Conservation (phyloP, 2,888 invertebrate genomes). For the Sarcophaga carnaria region DNA sequence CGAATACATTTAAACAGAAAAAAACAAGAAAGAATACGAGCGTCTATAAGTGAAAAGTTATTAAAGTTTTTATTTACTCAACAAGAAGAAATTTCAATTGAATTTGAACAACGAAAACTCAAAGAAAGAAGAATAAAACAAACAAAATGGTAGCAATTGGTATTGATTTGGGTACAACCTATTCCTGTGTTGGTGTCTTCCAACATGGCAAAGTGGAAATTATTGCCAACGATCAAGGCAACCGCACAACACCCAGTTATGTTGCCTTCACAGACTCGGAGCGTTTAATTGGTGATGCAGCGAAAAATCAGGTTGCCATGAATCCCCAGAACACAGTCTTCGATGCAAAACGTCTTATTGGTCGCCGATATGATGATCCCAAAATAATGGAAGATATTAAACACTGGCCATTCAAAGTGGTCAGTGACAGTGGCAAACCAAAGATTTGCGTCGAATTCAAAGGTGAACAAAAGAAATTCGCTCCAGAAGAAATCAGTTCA, state of each 20-base stretch:
- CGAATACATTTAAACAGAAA: no score
- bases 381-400: conserved; percentile 97
- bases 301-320: conserved; percentile 93
- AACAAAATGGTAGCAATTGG: conserved; percentile 85
- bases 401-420: conserved; percentile 95
- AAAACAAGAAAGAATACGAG: no score
- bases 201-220: conserved; percentile 92
- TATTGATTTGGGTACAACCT: conserved; percentile 94
- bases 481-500: conserved; percentile 95
- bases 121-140: conserved; percentile 77
- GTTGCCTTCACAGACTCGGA: conserved; percentile 94
- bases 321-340: conserved; percentile 94
- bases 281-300: conserved; percentile 91
- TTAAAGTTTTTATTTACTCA: no score
- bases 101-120: neutral
- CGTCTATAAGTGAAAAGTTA: neutral
- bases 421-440: conserved; percentile 90
- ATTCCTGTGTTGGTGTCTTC: conserved; percentile 92
- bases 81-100: conserved; percentile 2
- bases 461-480: conserved; percentile 93
- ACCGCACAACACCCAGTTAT: conserved; percentile 89
- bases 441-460: conserved; percentile 93
- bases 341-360: conserved; percentile 97
- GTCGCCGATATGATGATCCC: conserved; percentile 92
- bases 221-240: conserved; percentile 92